Evolutionary conservation across 2,888 invertebrate genomes (phyloP), one percentile per base, ranked within the genome.

Genomic region (Galeruca laticollis): DNA sequence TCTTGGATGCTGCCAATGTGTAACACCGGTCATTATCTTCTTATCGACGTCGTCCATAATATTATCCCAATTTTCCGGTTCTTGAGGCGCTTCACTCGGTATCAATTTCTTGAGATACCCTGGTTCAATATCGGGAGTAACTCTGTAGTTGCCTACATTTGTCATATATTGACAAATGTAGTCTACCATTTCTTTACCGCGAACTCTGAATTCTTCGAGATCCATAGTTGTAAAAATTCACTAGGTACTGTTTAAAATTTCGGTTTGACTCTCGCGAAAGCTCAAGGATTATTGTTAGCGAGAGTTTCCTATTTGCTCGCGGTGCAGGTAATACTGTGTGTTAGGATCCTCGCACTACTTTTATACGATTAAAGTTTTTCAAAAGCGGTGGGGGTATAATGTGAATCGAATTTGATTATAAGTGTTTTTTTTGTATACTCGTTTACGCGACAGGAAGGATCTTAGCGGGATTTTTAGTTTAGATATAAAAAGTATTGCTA

Each of bases 1-100:
- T 70, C 96, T 89, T 0, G 99, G 99, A 88, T 99, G 99, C 84
- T 99, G 98, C 99, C 99, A 99, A 85, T 99, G 97, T 0, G 98
- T 98, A 60, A 97, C 94, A 43, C 97, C 97, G 0, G 96, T 95
- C 95, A 97, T 96, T 80, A 97, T 97, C 86, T 95, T 95, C 69
- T 89, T 89, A 83, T 97, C 96, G 40, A 97, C 93, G 81, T 98
- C 98, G 13, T 86, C 87, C 94, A 98, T 96, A 73, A 98, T 96
- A 62, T 89, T 87, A 63, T 94, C 93, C 95, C 97, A 98, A 64
- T 90, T 84, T 82, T 98, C 97, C 0, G 94, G 93, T 54, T 93
- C 88, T 52, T 90, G 86, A 0, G 98, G 98, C 0, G 98, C 93
- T 78, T 93, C 92, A 10, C 88, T 83, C 0, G 97, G 97, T 72